These are phyloP conservation scores for Phrynosoma platyrhinos DNA, from an alignment of 2,113 vertebrate species.

Conservation along the genomic window DNA sequence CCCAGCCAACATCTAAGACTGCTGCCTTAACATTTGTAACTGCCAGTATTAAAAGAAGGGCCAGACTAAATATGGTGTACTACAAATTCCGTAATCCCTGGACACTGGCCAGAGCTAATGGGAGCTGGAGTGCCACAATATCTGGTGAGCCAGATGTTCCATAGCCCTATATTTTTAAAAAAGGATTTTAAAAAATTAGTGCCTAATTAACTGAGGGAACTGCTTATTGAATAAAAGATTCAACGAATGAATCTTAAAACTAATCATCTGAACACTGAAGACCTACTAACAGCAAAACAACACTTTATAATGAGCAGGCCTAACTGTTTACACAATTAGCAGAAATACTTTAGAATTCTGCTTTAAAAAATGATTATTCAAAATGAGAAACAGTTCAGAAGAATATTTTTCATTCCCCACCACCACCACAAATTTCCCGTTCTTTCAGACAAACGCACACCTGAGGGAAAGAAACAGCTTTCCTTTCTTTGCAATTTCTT, in stretches of 20 bases:
- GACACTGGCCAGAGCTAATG: not conserved
- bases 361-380: not conserved
- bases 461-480: not conserved
- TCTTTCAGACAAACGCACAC: no score
- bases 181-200: not conserved
- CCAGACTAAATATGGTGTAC: not conserved
- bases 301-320: not conserved
- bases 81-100: not conserved
- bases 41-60: not conserved
- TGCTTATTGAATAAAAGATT: not conserved
- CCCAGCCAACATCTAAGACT: constrained; percentile 1
- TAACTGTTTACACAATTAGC: not conserved
- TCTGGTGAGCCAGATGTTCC: not conserved
- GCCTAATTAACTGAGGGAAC: not conserved
- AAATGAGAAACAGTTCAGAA: not conserved
- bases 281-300: not conserved
- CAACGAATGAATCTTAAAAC: not conserved
- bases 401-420: not conserved
- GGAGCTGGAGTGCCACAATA: not conserved
- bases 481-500: no score
- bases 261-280: not conserved
- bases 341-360: not conserved
- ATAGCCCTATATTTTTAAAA: not conserved
- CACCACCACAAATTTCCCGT: no score
- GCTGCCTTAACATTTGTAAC: not conserved